These are phyloP conservation scores for Talpa occidentalis DNA, from an alignment of 2,113 vertebrate species.

Conservation along the genomic window DNA sequence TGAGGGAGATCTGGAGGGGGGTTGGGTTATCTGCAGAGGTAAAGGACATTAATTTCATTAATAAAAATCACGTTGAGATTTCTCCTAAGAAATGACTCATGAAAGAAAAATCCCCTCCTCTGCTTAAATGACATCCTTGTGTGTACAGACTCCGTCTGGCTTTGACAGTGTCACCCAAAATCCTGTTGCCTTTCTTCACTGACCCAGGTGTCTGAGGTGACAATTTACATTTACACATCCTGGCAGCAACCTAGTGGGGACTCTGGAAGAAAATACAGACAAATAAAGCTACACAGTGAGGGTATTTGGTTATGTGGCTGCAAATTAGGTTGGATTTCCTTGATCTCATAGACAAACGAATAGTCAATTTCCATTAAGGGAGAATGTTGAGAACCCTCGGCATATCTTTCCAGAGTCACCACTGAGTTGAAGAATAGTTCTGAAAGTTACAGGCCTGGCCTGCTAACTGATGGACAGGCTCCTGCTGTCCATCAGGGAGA, in stretches of 20 bases:
- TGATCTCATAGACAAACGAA: not conserved
- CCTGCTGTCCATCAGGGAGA: not conserved
- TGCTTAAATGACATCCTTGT: rapidly evolving
- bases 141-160: not conserved
- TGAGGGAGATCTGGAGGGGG: not conserved
- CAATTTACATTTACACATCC: not conserved
- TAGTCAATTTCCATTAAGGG: not conserved
- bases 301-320: not conserved
- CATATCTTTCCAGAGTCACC: not conserved
- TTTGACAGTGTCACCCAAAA: not conserved
- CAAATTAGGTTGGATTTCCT: not conserved
- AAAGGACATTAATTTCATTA: not conserved
- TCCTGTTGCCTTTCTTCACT: not conserved
- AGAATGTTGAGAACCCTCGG: not conserved
- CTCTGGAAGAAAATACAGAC: not conserved
- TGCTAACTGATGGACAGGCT: no score
- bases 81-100: not conserved
- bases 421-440: not conserved
- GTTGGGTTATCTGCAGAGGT: not conserved
- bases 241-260: not conserved
- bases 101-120: not conserved
- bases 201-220: not conserved
- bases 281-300: not conserved
- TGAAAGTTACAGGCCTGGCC: not conserved
- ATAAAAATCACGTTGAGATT: conserved; percentile 24